A percentile compares a stretch with the other conserved stretches of the same genome.
Evolutionary conservation across 2,797 vertebrate species (phyloP).

Genomic region (Acridotheres tristis): DNA sequence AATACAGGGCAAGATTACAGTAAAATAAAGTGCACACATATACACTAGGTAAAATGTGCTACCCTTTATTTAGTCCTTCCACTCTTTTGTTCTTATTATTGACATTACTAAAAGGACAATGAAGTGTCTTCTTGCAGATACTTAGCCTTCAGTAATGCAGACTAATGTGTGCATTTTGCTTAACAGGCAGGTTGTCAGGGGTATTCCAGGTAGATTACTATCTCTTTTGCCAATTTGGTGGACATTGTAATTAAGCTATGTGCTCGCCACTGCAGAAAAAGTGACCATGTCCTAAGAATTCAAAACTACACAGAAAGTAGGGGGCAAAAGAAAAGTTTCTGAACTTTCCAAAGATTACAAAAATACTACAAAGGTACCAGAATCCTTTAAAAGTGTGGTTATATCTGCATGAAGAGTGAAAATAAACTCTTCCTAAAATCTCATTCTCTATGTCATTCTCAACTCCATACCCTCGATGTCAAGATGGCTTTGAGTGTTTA

Average conservation of each 20-base stretch:
- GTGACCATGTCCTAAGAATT: not conserved
- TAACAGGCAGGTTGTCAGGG: not conserved
- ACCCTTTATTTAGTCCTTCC: not conserved
- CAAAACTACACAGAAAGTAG: not conserved
- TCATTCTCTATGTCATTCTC: conserved; percentile 37
- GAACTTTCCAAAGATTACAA: not conserved
- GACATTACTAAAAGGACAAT: not conserved
- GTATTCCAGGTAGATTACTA: not conserved
- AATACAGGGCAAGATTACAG: not conserved
- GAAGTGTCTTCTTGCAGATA: not conserved
- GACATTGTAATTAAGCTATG: not conserved
- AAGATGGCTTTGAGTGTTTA: conserved; percentile 28
- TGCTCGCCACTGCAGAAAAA: not conserved
- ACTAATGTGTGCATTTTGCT: not conserved
- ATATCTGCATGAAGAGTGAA: conserved; percentile 43
- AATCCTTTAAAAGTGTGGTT: conserved; percentile 18
- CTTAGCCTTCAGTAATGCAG: not conserved
- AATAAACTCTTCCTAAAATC: conserved; percentile 37
- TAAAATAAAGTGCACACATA: not conserved
- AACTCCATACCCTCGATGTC: not conserved
- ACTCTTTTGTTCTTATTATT: not conserved
- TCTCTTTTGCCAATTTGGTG: not conserved
- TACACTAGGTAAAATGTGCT: not conserved
- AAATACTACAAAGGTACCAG: not conserved
- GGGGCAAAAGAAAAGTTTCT: not conserved